Conservation (phyloP, 2,888 invertebrate genomes). For the Aromia moschata region DNA sequence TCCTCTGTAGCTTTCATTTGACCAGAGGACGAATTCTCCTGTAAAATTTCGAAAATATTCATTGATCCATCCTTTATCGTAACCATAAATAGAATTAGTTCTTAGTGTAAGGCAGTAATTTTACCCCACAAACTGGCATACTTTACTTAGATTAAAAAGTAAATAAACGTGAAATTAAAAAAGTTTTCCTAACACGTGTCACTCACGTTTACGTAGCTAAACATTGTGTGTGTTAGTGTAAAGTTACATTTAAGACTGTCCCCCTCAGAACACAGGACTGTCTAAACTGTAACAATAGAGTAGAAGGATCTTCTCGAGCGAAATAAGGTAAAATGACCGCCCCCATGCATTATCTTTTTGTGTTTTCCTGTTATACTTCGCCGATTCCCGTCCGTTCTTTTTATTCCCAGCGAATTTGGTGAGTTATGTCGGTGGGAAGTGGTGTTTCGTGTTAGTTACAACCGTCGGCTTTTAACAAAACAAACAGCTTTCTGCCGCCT, state of each 20-base stretch:
- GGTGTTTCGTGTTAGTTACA: not conserved
- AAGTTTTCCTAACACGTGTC: too few relatives aligned
- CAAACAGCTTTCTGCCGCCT: not conserved
- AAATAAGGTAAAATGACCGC: slow-evolving; percentile 20
- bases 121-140: not conserved
- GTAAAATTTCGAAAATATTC: too few relatives aligned
- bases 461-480: not conserved
- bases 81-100: too few relatives aligned
- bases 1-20: not conserved
- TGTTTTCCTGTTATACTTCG: slow-evolving; percentile 3
- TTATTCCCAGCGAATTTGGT: not conserved
- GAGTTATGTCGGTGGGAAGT: not conserved
- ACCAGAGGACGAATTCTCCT: too few relatives aligned
- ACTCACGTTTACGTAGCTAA: slow-evolving; percentile 2
- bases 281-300: slow-evolving; percentile 14
- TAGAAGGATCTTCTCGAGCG: slow-evolving; percentile 6
- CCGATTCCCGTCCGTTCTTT: not conserved
- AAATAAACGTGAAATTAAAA: not conserved
- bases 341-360: slow-evolving; percentile 7
- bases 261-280: slow-evolving; percentile 5
- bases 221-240: slow-evolving; percentile 16
- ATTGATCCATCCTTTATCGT: too few relatives aligned
- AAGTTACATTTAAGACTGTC: slow-evolving; percentile 12
- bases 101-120: not conserved
- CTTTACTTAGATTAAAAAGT: not conserved